Percentiles rank a stretch among this genome's conserved stretches.
Evolutionary conservation across 2,113 vertebrate genomes (phyloP).

Genomic region (Microtus oregoni): DNA sequence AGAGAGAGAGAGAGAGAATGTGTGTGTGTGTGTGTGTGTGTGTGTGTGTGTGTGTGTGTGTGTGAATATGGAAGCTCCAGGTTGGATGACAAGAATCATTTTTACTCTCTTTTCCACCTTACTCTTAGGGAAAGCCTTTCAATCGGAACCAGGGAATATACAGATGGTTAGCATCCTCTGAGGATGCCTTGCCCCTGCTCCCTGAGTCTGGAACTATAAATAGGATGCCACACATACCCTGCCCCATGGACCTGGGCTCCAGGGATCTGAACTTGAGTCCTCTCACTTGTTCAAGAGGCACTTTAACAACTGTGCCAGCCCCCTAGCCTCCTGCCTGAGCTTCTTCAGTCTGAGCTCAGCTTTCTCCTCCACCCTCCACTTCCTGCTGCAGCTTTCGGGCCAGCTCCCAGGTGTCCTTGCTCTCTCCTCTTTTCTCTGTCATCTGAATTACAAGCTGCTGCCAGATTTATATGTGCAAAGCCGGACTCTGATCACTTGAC

Average conservation of each 20-base stretch:
- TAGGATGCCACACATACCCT: neutral
- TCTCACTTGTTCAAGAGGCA: neutral
- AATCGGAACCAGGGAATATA: neutral
- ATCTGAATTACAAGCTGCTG: conserved; percentile 41
- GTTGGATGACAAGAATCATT: neutral
- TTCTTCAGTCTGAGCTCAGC: neutral
- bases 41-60: too few species aligned
- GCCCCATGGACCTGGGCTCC: neutral
- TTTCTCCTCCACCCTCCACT: neutral
- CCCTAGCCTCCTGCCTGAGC: accelerated
- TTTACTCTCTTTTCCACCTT: neutral
- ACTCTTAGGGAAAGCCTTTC: neutral
- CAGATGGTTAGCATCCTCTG: neutral
- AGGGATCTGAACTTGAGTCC: neutral
- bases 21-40: neutral
- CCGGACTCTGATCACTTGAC: conserved; percentile 21
- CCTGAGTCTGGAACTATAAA: neutral
- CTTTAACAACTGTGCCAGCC: too few species aligned
- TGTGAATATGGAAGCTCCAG: neutral
- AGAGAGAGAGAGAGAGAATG: too few species aligned
- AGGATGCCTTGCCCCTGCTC: neutral
- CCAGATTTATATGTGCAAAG: conserved; percentile 59
- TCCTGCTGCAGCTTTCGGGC: neutral
- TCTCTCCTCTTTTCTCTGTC: neutral
- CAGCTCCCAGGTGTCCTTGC: neutral